Conservation (phyloP, 2,888 invertebrate species). For the Apodemia duryi region DNA sequence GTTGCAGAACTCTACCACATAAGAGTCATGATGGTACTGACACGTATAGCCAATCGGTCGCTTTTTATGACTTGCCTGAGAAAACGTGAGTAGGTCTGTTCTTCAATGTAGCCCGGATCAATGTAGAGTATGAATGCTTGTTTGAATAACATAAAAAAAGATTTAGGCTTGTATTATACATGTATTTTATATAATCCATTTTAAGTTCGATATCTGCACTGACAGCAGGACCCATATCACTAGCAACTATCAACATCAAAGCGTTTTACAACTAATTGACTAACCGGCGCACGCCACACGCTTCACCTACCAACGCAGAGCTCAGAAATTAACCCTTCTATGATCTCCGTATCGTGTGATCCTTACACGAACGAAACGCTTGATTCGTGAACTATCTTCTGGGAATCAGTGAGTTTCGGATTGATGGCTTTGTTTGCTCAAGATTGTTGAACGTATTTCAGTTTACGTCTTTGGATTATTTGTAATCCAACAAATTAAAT, state of each 20-base stretch:
- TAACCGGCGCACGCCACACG: constrained; percentile 31
- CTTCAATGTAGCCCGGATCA: too few relatives aligned
- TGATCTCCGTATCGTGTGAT: constrained; percentile 27
- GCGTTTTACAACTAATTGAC: constrained; percentile 36
- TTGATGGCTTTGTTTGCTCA: constrained; percentile 7
- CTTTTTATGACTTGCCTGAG: too few relatives aligned
- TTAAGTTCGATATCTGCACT: constrained; percentile 23
- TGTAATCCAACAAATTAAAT: background rate
- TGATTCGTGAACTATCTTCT: constrained; percentile 24
- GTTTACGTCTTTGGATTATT: background rate
- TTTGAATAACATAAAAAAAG: too few relatives aligned
- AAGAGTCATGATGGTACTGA: too few relatives aligned
- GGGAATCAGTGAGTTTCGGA: constrained; percentile 12
- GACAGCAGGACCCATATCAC: constrained; percentile 34
- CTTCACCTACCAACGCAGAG: constrained; percentile 27
- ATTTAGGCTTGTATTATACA: background rate
- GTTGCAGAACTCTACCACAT: too few relatives aligned
- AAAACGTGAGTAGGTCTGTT: too few relatives aligned
- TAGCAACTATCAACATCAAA: constrained; percentile 39
- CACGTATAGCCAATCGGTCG: too few relatives aligned
- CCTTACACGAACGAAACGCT: constrained; percentile 22
- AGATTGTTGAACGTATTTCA: background rate
- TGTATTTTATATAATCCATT: constrained; percentile 17
- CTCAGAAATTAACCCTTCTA: constrained; percentile 28
- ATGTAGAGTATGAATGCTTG: too few relatives aligned